Evolutionary conservation across 1,140 invertebrate genomes (phyloP).

Genomic region (Drosophila triauraria): DNA sequence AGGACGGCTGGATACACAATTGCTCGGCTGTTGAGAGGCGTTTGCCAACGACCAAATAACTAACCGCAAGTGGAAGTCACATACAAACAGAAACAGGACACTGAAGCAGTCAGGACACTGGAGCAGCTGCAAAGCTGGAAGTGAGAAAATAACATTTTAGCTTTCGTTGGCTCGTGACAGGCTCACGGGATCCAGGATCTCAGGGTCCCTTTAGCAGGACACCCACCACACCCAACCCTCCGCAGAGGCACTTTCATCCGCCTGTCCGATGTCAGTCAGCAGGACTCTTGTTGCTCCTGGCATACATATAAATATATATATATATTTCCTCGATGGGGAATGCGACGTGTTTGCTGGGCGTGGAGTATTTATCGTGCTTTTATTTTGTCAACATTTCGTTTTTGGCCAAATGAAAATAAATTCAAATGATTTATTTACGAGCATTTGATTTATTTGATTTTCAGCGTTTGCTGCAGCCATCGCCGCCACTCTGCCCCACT

Average conservation of each 20-base stretch:
- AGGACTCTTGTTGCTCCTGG: conserved; percentile 40
- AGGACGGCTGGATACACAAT: conserved; percentile 2
- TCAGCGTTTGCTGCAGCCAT: conserved; percentile 54
- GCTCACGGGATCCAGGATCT: conserved; percentile 27
- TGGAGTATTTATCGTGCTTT: conserved; percentile 79
- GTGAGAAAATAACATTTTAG: conserved; percentile 79
- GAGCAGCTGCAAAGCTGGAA: conserved; percentile 55
- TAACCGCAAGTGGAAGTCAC: conserved; percentile 71
- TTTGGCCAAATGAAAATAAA: conserved; percentile 79
- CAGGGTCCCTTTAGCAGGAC: conserved; percentile 16
- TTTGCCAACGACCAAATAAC: conserved; percentile 63
- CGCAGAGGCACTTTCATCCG: conserved; percentile 23
- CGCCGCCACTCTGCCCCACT: conserved; percentile 20
- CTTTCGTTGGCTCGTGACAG: conserved; percentile 48
- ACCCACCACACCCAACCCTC: neutral
- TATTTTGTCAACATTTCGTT: conserved; percentile 79
- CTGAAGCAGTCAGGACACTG: conserved; percentile 1
- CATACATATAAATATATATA: conserved; percentile 3
- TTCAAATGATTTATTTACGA: conserved; percentile 84
- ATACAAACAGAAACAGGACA: conserved; percentile 45
- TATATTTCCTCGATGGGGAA: conserved; percentile 17
- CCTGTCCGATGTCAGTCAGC: conserved; percentile 64
- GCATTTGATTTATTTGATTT: conserved; percentile 84
- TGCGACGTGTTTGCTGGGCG: conserved; percentile 54
- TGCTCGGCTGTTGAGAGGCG: conserved; percentile 19